These are phyloP conservation scores for Bombycilla garrulus DNA, from an alignment of 2,113 vertebrate species.

Conservation along the genomic window DNA sequence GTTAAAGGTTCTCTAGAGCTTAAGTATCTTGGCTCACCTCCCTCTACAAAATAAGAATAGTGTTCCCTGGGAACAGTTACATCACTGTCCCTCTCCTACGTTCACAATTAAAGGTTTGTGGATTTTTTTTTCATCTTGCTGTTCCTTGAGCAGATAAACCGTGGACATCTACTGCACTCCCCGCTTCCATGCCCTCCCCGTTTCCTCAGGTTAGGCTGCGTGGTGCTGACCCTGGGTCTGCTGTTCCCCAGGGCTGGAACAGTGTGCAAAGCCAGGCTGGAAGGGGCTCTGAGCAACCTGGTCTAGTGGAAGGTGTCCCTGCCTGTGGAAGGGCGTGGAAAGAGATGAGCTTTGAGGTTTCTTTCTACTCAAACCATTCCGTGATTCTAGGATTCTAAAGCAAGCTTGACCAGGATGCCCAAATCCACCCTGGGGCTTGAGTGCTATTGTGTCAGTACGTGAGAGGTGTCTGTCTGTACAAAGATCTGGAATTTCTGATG, in stretches of 20 bases:
- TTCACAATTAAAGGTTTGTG: conserved; percentile 65
- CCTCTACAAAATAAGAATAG: conserved; percentile 75
- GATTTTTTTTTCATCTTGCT: conserved; percentile 38
- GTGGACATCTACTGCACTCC: background rate
- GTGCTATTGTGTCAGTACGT: background rate
- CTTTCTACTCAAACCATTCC: background rate
- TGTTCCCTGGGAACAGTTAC: conserved; percentile 78
- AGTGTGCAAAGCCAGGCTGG: background rate
- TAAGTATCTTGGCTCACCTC: conserved; percentile 83
- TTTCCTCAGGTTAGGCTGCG: background rate
- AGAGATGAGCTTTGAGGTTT: background rate
- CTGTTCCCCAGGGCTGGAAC: background rate
- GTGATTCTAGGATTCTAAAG: background rate
- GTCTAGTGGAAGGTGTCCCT: background rate
- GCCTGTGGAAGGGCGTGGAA: background rate
- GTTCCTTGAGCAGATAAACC: conserved; percentile 42
- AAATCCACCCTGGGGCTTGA: background rate
- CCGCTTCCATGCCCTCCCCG: background rate
- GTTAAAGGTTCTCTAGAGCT: conserved; percentile 87
- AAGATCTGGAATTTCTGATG: background rate
- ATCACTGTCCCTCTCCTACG: conserved; percentile 72
- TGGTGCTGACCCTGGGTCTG: background rate
- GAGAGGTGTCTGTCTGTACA: background rate
- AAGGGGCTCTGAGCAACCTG: background rate
- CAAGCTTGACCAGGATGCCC: background rate